Evolutionary conservation across 2,888 invertebrate genomes (phyloP), one percentile per base, ranked within the genome.

Genomic region (Cryptus viduatorius): DNA sequence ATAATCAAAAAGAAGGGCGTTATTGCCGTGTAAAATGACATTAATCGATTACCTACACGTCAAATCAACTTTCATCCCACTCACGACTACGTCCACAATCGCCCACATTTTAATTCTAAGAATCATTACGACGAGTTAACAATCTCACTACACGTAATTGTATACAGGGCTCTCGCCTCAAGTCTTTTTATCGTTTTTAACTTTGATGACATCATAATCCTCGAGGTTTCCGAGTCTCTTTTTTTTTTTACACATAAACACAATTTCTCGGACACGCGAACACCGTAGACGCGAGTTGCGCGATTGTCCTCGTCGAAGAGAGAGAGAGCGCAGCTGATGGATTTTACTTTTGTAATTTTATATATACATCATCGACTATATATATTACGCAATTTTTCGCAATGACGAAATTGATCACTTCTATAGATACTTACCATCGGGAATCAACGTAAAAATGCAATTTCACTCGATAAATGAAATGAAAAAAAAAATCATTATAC

Each of bases 301-400:
- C 19, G 24, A 53, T 46, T n/a, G 29, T 73, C 76, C 8, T 4
- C 71, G 42, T 75, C 50, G 50, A 79, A 42, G 42, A 24, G 1
- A 42, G 42, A 24, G 1, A 37, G 37, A 53, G 48, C 24, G 64
- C 73, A 69, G 56, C 24, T 50, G 42, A 78, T 71, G 37, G 42
- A 84, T 75, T 78, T 81, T 48, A 73, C 81, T 81, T 73, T 75
- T 78, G 80, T 84, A 84, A 75, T 84, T 84, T 84, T 81, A 81
- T 84, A 83, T 65, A 68, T 56, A 59, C 44, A 71, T 37, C 5
- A 68, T 37, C 5, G 50, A 31, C 8, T 12, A 48, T 48, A 68
- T 37, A 48, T 29, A 31, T 24, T 56, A 37, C 67, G 67, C 4
- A 77, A 79, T 1, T 50, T 65, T 75, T 79, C 56, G 53, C 78